Base-by-base conservation (phyloP, 2,888 invertebrate species). In the Anaspis maculata region DNA sequence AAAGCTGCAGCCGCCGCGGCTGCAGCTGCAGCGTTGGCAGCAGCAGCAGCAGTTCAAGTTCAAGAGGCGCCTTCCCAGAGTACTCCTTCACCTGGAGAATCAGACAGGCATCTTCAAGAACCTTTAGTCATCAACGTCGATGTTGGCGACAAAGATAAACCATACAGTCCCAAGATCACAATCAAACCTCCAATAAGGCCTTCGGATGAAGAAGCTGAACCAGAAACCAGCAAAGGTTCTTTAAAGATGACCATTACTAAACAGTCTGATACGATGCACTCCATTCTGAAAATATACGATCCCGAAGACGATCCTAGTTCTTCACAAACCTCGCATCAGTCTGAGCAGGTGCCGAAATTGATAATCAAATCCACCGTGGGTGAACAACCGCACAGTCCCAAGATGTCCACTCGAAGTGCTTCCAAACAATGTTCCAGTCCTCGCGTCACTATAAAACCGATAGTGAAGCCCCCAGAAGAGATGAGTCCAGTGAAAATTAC, bases 391-490 rank as follows among this genome's bases (percentile, higher is more conserved):
- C 58, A 62, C 37, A 64, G 67, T 37, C 69, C 68, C 2, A 68
- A 67, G 51, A 56, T 65, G 37, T 63, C 64, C 2, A 65, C 66
- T 5, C 64, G 64, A 49, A 30, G 32, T 25, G 50, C 54, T 3
- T 59, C 29, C 51, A 61, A 33, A 53, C 57, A 44, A 52, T 61
- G 55, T 23, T 50, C 45, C 11, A 60, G 57, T 40, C 64, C 68
- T 21, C 62, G 67, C 52, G 52, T 66, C 15, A 66, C 59, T 19
- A 64, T 67, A 31, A 67, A 71, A 50, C 66, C 69, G n/a, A 55
- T 59, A n/a, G 33, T 55, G 3, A 61, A 61, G 37, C 48, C 57
- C 37, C 48, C 57, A 29, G 56, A 58, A 2, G 52, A 52, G 25
- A 26, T 51, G 1, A 45, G 46, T 29, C 52, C 53, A 2, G 29